A percentile compares a stretch with the other conserved stretches of the same genome.
These are phyloP conservation scores for Halcyon senegalensis DNA, from an alignment of 2,113 vertebrate genomes.

Conservation along the genomic window DNA sequence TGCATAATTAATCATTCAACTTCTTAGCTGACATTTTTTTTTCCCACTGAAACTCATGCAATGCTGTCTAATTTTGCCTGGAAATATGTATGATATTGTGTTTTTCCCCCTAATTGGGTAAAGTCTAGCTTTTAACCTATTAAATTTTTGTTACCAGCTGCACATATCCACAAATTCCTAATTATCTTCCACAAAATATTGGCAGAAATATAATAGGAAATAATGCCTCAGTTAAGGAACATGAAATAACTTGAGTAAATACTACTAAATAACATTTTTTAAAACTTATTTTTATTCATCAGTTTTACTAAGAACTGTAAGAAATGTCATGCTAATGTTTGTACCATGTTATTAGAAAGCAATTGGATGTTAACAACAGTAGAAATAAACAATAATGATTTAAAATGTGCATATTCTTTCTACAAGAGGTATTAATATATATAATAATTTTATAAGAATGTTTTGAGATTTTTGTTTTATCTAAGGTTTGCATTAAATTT, in stretches of 20 bases:
- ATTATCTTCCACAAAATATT: not conserved
- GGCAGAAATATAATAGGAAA: not conserved
- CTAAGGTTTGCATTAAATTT: not conserved
- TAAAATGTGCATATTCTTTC: not conserved
- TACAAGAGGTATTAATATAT: not conserved
- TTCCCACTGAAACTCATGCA: not conserved
- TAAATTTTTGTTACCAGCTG: not conserved
- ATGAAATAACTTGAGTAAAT: not conserved
- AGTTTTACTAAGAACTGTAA: not conserved
- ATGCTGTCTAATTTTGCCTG: not conserved
- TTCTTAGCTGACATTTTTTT: not conserved
- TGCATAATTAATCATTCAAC: conserved; percentile 16
- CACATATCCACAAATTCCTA: not conserved
- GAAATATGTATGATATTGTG: not conserved
- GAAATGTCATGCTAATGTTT: not conserved
- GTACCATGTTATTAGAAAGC: not conserved
- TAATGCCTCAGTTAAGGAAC: not conserved
- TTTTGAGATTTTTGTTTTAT: not conserved
- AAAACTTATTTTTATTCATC: not conserved
- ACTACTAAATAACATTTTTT: not conserved
- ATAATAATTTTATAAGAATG: not conserved
- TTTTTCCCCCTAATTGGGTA: not conserved
- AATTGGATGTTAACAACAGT: not conserved
- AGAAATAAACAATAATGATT: not conserved
- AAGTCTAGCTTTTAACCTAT: not conserved